These are phyloP conservation scores for Ptychochromis oligacanthus DNA, from an alignment of 2,113 vertebrate genomes.

Conservation along the genomic window DNA sequence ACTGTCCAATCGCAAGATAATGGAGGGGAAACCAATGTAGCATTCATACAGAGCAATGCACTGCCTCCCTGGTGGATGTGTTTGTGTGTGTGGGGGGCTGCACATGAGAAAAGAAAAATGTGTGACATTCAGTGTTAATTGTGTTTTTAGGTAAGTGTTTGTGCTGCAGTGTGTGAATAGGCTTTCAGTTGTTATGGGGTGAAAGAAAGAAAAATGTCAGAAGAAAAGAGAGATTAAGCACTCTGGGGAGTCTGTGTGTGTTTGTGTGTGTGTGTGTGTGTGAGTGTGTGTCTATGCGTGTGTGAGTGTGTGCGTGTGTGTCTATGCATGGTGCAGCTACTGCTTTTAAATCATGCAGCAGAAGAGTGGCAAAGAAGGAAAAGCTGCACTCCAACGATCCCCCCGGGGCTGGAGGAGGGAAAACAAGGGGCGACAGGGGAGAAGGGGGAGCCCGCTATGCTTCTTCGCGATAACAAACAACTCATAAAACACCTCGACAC, in stretches of 20 bases:
- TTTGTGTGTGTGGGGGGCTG: not conserved
- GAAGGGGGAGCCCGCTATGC: constrained; percentile 17
- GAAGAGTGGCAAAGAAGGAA: constrained; percentile 49
- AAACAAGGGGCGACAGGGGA: constrained; percentile 26
- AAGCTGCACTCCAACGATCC: constrained; percentile 53
- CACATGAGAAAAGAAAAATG: not conserved
- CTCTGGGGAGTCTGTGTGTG: constrained; percentile 41
- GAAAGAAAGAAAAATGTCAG: constrained; percentile 49
- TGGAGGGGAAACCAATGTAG: constrained; percentile 62
- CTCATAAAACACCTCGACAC: constrained; percentile 51
- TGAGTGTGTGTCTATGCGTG: constrained; percentile 37
- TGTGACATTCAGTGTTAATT: constrained; percentile 25
- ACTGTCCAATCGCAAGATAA: constrained; percentile 68
- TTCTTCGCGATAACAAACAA: constrained; percentile 65
- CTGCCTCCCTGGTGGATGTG: constrained; percentile 14
- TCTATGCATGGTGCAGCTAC: constrained; percentile 11
- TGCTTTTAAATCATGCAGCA: constrained; percentile 69
- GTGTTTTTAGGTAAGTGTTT: constrained; percentile 43
- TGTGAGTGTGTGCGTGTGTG: not conserved
- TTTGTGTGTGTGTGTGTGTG: not conserved
- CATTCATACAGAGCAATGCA: constrained; percentile 29
- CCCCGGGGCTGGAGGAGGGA: constrained; percentile 23
- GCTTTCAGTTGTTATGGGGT: constrained; percentile 24
- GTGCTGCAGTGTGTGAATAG: constrained; percentile 31
- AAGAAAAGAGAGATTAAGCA: constrained; percentile 42